Base-by-base conservation (phyloP, 2,888 invertebrate species). In the Heteromurus nitidus region DNA sequence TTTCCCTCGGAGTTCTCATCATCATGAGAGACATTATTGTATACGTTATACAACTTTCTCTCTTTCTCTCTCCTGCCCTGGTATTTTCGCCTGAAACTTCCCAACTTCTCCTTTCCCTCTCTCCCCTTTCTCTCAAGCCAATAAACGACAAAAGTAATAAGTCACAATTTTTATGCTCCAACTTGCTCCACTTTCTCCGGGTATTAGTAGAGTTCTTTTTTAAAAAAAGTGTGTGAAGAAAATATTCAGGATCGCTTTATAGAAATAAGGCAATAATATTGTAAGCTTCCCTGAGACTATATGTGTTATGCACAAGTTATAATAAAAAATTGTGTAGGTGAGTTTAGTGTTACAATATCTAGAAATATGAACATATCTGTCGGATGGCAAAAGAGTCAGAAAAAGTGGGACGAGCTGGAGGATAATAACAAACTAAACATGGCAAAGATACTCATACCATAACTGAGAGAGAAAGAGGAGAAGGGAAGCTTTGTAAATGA, bases 131-230 rank as follows among this genome's bases (percentile, higher is more conserved):
- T n/a, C 28, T 76, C 20, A 67, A 44, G 67, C 68, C 58, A 76
- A 67, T 58, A 69, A 76, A 75, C 76, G 68, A 76, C 68, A 58
- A 58, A 68, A 60, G 68, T 68, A 69, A 75, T 76, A 68, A 76
- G 76, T 76, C 76, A 76, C 69, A 58, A 76, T 47, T 76, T 76
- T 76, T 76, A 76, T 76, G 67, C 68, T 55, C 74, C 65, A 65
- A 75, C 64, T 65, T 73, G 72, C 24, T 60, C 64, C 64, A 75
- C 74, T 75, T 75, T 64, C n/a, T n/a, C n/a, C n/a, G n/a, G n/a
- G 22, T 36, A 75, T 76, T 67, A 76, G 42, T 30, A 47, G 58
- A 42, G 16, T 47, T 3, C 28, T 26, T 36, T 13, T 36, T 67
- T 28, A 18, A n/a, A 31, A 30, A 31, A 62, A 1, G 62, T 47